Conservation (phyloP, 2,113 vertebrate species). For the Odontesthes bonariensis region DNA sequence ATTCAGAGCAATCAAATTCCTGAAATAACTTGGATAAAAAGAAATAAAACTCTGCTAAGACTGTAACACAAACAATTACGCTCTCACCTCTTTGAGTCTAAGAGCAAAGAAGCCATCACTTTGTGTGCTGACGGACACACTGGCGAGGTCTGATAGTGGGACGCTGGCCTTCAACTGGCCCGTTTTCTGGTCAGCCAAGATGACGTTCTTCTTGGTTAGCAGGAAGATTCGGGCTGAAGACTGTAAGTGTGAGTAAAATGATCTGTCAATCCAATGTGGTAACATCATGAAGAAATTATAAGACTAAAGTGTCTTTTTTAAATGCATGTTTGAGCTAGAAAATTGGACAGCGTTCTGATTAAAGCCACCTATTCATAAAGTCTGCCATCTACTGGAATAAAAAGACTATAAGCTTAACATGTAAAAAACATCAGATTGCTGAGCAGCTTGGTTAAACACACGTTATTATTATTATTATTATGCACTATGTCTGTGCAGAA, state of each 20-base stretch:
- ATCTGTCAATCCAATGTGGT: not conserved
- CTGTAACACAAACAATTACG: too few relatives aligned
- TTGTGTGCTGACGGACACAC: slow-evolving; percentile 96
- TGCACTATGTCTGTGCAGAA: not conserved
- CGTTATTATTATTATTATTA: slow-evolving; percentile 3
- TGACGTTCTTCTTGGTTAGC: slow-evolving; percentile 92
- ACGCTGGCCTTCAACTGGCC: slow-evolving; percentile 95
- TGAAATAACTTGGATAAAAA: not conserved
- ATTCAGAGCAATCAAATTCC: not conserved
- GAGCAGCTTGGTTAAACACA: not conserved
- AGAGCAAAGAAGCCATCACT: slow-evolving; percentile 96
- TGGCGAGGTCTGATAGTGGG: slow-evolving; percentile 90
- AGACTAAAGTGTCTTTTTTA: not conserved
- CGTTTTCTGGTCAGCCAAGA: slow-evolving; percentile 96
- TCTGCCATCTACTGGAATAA: slow-evolving; percentile 28
- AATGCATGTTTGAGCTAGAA: not conserved
- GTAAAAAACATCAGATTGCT: slow-evolving; percentile 15
- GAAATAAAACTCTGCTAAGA: too few relatives aligned
- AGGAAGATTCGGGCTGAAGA: slow-evolving; percentile 92
- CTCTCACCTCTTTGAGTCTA: slow-evolving; percentile 90
- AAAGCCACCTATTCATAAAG: not conserved
- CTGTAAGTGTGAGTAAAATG: slow-evolving; percentile 54
- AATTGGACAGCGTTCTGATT: not conserved
- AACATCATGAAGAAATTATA: not conserved
- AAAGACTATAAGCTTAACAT: slow-evolving; percentile 20